Evolutionary conservation across 2,797 vertebrate genomes (phyloP).

Genomic region (Steatocranus sp.): DNA sequence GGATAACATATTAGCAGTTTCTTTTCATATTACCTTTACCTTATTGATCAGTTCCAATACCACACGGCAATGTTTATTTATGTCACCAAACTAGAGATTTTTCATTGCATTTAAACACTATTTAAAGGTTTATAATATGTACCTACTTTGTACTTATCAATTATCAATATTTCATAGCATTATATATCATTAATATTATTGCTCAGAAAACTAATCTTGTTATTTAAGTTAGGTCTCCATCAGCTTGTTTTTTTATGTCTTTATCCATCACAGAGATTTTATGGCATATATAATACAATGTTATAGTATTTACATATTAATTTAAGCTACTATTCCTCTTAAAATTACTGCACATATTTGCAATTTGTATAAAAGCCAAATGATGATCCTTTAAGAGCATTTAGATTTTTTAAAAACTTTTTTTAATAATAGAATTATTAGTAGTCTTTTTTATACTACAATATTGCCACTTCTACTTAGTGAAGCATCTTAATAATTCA

Average conservation of each 20-base stretch:
- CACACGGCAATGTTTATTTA: neutral
- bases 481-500: neutral
- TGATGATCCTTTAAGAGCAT: neutral
- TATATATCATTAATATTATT: neutral
- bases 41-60: neutral
- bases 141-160: neutral
- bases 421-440: neutral
- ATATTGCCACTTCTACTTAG: neutral
- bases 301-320: neutral
- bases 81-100: neutral
- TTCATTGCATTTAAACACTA: neutral
- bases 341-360: neutral
- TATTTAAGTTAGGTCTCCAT: neutral
- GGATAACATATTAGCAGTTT: neutral
- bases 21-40: neutral
- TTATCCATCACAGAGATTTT: neutral
- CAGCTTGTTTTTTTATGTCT: neutral
- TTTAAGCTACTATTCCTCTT: neutral
- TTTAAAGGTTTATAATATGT: neutral
- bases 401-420: rapidly evolving
- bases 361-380: neutral
- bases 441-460: neutral
- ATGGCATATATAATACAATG: neutral
- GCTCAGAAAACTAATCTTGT: neutral
- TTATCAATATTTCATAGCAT: neutral